Evolutionary conservation across 1,140 invertebrate species (phyloP).

Genomic region (Drosophila azteca): DNA sequence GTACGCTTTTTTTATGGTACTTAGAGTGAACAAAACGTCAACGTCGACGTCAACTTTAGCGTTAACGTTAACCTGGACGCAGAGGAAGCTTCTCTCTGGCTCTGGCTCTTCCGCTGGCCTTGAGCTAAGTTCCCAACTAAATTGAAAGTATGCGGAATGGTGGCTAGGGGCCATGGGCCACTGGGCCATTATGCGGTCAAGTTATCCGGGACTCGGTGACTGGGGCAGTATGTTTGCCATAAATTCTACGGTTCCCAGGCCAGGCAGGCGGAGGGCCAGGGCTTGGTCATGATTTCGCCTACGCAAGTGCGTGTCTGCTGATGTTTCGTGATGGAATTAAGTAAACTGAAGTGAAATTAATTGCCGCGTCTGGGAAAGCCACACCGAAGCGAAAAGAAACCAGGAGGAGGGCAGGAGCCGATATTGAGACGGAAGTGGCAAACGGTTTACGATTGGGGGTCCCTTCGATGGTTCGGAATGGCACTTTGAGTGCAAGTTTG

Average conservation of each 20-base stretch:
- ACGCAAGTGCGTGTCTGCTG: slow-evolving; percentile 64
- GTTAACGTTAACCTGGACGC: slow-evolving; percentile 29
- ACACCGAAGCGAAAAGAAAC: slow-evolving; percentile 35
- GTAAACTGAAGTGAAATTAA: slow-evolving; percentile 78
- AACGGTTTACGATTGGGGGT: slow-evolving; percentile 30
- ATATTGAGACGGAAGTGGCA: slow-evolving; percentile 55
- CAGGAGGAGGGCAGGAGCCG: slow-evolving; percentile 1
- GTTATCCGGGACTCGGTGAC: slow-evolving; percentile 28
- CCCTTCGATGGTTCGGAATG: slow-evolving; percentile 26
- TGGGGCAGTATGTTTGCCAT: slow-evolving; percentile 60
- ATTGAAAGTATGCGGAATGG: slow-evolving; percentile 34
- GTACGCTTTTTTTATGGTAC: slow-evolving; percentile 71
- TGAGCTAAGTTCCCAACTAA: slow-evolving; percentile 56
- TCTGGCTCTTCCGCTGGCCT: no score
- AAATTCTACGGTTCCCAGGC: slow-evolving; percentile 39
- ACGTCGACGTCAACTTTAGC: slow-evolving; percentile 24
- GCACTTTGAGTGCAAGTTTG: slow-evolving; percentile 59
- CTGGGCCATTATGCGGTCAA: slow-evolving; percentile 20
- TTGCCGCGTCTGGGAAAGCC: slow-evolving; percentile 61
- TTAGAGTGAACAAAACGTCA: slow-evolving; percentile 68
- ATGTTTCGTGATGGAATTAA: slow-evolving; percentile 76
- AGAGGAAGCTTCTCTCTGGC: neutral
- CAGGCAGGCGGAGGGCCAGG: neutral
- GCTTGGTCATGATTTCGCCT: slow-evolving; percentile 40
- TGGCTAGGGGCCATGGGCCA: slow-evolving; percentile 1